Evolutionary conservation across 2,797 vertebrate species (phyloP), one percentile per base, ranked within the genome.

Genomic region (Cichlasoma orientale): DNA sequence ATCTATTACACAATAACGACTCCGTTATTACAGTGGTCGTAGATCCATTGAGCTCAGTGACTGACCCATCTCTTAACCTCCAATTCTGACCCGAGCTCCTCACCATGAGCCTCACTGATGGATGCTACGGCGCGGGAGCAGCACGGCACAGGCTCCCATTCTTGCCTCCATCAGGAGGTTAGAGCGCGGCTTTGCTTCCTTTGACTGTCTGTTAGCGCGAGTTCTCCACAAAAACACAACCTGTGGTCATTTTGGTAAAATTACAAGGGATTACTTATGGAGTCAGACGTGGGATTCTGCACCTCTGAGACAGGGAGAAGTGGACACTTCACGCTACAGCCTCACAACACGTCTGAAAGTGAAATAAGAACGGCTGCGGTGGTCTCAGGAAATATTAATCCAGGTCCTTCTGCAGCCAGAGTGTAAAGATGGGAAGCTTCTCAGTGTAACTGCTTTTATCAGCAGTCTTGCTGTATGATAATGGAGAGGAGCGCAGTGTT

Each of bases 401-500:
- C 23, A 47, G 38, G 44, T 66, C 0, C 25, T 19, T 27, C 63
- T n/a, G 25, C 63, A 29, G 5, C 9, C 41, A 12, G 23, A 27
- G 66, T 74, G 63, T 73, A 3, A 72, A 80, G 79, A 63, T 38
- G 69, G 19, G 71, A 75, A 58, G 44, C 76, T 52, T 58, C 23
- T 77, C 77, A 71, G 50, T 47, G 25, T 47, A 82, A 86, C 80
- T 83, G 63, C 80, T 84, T 66, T 63, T 70, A 75, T 52, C 55
- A 61, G 78, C 79, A 89, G 68, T 78, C 77, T 72, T 59, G 70
- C 79, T 87, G 86, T 85, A 79, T 61, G 82, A 92, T 86, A 90
- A 91, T 55, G 72, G 77, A 72, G 82, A 77, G 44, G n/a, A 66
- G 57, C 27, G 82, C 53, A 14, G 82, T 80, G 80, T 90, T 89